phyloP scores from a whole-genome alignment of 2,888 invertebrate genomes.

The Agrotis exclamationis region DNA sequence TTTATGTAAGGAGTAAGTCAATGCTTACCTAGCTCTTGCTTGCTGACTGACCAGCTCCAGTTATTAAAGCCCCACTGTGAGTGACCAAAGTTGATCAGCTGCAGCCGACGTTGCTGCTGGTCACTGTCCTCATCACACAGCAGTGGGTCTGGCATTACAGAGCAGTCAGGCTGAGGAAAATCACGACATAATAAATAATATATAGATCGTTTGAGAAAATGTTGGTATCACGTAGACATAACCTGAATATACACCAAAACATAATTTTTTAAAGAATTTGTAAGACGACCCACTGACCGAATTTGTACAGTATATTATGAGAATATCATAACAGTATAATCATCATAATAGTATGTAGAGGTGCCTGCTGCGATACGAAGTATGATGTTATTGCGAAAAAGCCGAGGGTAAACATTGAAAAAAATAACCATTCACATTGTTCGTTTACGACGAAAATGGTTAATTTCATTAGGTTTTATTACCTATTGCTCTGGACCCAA shows the following conservation, averaged over 20 bases:
- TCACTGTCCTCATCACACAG: conserved; percentile 79
- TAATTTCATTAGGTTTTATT: background rate
- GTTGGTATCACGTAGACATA: background rate
- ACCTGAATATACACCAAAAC: no score
- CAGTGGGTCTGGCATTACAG: conserved; percentile 60
- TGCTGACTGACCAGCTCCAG: conserved; percentile 89
- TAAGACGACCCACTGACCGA: no score
- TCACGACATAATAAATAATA: background rate
- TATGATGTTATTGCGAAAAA: no score
- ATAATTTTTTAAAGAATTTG: no score
- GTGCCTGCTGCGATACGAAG: no score
- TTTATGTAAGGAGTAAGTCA: background rate
- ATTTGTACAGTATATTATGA: background rate
- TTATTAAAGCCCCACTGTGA: conserved; percentile 89
- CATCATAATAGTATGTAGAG: no score
- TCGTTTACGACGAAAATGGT: background rate
- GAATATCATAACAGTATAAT: background rate
- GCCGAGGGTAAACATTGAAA: background rate
- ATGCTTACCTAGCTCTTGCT: conserved; percentile 85
- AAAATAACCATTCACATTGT: background rate
- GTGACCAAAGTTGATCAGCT: conserved; percentile 89
- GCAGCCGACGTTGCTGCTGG: conserved; percentile 80
- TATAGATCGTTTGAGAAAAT: background rate
- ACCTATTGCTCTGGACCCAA: background rate
- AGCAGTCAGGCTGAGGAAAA: conserved; percentile 73